Conservation (phyloP, 2,113 vertebrate species). For the Ariopsis seemanni region DNA sequence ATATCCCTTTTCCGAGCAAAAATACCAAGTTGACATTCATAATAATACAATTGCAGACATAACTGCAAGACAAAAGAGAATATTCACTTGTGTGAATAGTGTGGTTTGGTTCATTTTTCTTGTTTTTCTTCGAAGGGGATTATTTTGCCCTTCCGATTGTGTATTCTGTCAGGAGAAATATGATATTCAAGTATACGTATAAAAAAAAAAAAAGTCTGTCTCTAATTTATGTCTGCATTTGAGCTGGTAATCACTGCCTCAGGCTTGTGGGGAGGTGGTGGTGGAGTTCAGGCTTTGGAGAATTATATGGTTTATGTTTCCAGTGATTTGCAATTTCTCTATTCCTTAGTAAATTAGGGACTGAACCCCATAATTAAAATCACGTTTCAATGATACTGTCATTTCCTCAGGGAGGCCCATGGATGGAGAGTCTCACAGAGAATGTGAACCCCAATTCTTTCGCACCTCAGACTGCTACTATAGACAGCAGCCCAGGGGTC, state of each 20-base stretch:
- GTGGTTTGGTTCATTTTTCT: not conserved
- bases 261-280: constrained; percentile 66
- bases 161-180: constrained; percentile 39
- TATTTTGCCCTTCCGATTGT: constrained; percentile 40
- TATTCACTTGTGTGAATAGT: not conserved
- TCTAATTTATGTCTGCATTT: constrained; percentile 71
- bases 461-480: constrained; percentile 7
- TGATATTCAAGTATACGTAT: constrained; percentile 46
- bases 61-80: not conserved
- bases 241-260: constrained; percentile 75
- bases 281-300: constrained; percentile 49
- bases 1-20: not conserved
- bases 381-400: constrained; percentile 51
- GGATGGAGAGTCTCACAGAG: constrained; percentile 28
- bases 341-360: constrained; percentile 53
- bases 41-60: not conserved
- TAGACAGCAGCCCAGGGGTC: constrained; percentile 34
- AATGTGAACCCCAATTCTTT: constrained; percentile 44
- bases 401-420: constrained; percentile 47
- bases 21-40: not conserved
- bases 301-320: constrained; percentile 61
- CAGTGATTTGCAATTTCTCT: constrained; percentile 53
- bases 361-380: constrained; percentile 55
- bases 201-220: constrained; percentile 57
- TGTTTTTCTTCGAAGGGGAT: constrained; percentile 26